These are phyloP conservation scores for Druceiella hillmani DNA, from an alignment of 2,888 invertebrate species.

Conservation along the genomic window DNA sequence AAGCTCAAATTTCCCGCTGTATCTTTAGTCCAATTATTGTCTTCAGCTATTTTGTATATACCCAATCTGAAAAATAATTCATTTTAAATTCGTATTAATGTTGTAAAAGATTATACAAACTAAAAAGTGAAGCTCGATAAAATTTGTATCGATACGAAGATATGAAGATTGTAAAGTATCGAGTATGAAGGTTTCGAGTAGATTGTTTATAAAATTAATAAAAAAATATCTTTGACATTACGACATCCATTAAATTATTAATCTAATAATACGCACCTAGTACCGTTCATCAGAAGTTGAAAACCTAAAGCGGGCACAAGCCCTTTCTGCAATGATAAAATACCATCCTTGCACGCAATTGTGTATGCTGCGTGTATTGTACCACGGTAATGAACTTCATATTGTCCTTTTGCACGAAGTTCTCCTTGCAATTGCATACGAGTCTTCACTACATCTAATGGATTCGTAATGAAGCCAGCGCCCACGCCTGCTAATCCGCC, in stretches of 20 bases:
- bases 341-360: conserved; percentile 67
- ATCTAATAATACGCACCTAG: conserved; percentile 28
- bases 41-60: conserved; percentile 57
- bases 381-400: conserved; percentile 60
- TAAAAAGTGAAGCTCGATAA: background rate
- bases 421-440: conserved; percentile 75
- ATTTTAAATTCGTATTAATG: background rate
- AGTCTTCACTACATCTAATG: conserved; percentile 73
- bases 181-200: no score
- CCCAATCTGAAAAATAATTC: conserved; percentile 48
- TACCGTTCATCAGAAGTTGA: conserved; percentile 72
- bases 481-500: conserved; percentile 64
- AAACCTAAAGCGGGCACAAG: conserved; percentile 69
- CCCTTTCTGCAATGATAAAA: conserved; percentile 64
- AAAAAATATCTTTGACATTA: no score
- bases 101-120: background rate
- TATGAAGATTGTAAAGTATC: no score
- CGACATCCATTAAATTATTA: no score
- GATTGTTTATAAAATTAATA: no score
- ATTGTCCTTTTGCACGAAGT: conserved; percentile 59
- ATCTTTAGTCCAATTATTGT: conserved; percentile 47
- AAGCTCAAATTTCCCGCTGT: conserved; percentile 36
- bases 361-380: conserved; percentile 65
- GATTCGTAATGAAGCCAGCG: conserved; percentile 71
- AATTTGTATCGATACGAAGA: no score